Conservation (phyloP, 2,888 invertebrate species). For the Cryptocephalus moraei region DNA sequence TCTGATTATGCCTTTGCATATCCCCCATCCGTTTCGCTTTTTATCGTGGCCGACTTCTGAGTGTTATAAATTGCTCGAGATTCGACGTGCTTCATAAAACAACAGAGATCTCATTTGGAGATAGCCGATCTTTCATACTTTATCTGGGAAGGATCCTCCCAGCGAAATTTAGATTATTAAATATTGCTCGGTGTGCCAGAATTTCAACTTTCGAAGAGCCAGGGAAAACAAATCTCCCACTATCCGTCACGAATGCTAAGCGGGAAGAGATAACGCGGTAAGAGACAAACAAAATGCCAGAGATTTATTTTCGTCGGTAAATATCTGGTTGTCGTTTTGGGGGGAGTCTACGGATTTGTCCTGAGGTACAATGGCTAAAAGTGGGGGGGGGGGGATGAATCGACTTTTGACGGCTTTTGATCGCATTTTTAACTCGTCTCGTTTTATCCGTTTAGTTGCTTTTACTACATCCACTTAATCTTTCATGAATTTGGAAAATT, state of each 20-base stretch:
- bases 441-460: too few species aligned
- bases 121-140: constrained; percentile 22
- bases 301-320: too few species aligned
- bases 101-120: constrained; percentile 23
- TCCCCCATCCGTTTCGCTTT: not conserved
- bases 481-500: too few species aligned
- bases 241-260: constrained; percentile 19
- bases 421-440: too few species aligned
- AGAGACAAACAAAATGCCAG: not conserved
- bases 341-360: too few species aligned
- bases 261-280: constrained; percentile 12
- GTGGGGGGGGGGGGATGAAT: too few species aligned
- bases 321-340: too few species aligned
- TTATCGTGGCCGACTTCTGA: not conserved
- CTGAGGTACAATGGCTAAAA: too few species aligned
- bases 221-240: constrained; percentile 16
- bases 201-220: constrained; percentile 18
- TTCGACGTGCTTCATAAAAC: constrained; percentile 22
- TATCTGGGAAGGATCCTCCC: constrained; percentile 22
- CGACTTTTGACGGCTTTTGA: too few species aligned
- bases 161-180: constrained; percentile 29
- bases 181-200: constrained; percentile 23
- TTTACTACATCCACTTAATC: too few species aligned
- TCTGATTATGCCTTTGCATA: not conserved
- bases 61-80: constrained; percentile 19